Conservation (phyloP, 2,888 invertebrate species). For the Pyrgus malvae region DNA sequence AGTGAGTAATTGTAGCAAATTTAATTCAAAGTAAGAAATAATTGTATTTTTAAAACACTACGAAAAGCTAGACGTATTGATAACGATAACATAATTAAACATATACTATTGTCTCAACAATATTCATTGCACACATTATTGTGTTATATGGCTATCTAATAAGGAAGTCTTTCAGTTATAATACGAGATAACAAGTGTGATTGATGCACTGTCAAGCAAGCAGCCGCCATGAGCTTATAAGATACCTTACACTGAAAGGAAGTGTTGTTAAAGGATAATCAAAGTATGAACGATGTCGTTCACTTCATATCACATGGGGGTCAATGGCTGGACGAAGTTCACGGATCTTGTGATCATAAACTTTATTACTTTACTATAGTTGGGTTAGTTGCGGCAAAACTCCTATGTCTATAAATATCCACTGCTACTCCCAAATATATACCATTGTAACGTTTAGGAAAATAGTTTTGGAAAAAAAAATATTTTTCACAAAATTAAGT, state of each 20-base stretch:
- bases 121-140: conserved; percentile 9
- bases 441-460: no score
- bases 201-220: conserved; percentile 34
- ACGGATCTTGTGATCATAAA: conserved; percentile 44
- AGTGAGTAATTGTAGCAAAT: no score
- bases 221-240: conserved; percentile 30
- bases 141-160: conserved; percentile 34
- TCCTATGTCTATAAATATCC: no score
- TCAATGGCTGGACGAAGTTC: conserved; percentile 65
- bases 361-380: conserved; percentile 18
- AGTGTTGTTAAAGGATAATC: conserved; percentile 69
- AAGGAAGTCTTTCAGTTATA: conserved; percentile 34
- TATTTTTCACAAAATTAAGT: no score
- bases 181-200: conserved; percentile 33
- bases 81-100: no score
- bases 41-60: no score
- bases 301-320: conserved; percentile 60
- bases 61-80: no score
- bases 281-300: conserved; percentile 72
- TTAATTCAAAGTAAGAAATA: no score
- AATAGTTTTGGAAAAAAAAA: no score
- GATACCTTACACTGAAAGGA: conserved; percentile 54
- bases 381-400: background rate
- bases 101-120: conserved; percentile 4
- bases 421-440: no score